Evolutionary conservation across 2,888 invertebrate species (phyloP).

Genomic region (Amiota communis): DNA sequence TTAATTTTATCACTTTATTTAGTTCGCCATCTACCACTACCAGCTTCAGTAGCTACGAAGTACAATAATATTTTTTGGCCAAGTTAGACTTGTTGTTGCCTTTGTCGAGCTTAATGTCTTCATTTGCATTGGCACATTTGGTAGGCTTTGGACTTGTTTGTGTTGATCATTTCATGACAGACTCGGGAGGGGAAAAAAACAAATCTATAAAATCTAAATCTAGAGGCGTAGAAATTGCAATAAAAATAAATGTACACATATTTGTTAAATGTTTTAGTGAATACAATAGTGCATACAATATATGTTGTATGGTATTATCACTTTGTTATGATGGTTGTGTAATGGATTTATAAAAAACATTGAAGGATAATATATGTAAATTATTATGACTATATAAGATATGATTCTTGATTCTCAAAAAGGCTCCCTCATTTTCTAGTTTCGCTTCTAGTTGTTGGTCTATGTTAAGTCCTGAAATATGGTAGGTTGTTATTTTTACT

Average conservation of each 20-base stretch:
- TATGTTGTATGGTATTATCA: too few relatives aligned
- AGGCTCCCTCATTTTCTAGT: too few relatives aligned
- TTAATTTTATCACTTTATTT: too few relatives aligned
- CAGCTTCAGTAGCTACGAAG: neutral
- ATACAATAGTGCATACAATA: too few relatives aligned
- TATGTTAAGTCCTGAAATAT: too few relatives aligned
- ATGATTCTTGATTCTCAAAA: too few relatives aligned
- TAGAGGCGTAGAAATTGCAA: conserved; percentile 31
- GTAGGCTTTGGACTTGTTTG: neutral
- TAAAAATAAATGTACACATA: conserved; percentile 60
- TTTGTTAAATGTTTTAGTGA: conserved; percentile 59
- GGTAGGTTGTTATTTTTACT: too few relatives aligned
- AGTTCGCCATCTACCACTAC: conserved; percentile 34
- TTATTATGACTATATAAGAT: too few relatives aligned
- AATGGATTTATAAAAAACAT: too few relatives aligned
- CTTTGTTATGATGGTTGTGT: too few relatives aligned
- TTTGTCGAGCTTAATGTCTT: conserved; percentile 47
- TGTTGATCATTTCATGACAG: conserved; percentile 11
- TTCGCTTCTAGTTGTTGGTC: too few relatives aligned
- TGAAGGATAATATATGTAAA: too few relatives aligned
- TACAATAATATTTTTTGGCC: neutral
- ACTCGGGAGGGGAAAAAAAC: neutral
- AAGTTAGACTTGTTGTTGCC: neutral
- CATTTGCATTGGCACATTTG: conserved; percentile 55
- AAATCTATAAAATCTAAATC: conserved; percentile 36